Evolutionary conservation across 2,113 vertebrate species (phyloP).

Genomic region (Hemiscyllium ocellatum): DNA sequence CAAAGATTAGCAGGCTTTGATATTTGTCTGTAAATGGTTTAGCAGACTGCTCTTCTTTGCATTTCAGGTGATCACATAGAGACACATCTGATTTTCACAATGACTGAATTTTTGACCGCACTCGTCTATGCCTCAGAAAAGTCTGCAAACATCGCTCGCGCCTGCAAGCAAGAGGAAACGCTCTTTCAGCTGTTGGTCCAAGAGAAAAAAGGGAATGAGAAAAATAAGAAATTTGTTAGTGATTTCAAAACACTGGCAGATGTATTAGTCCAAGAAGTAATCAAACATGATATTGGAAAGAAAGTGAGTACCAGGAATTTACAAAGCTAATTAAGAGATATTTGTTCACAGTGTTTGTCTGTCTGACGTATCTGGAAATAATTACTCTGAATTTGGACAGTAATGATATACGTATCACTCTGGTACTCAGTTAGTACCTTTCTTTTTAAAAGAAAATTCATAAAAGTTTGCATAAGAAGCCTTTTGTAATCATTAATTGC

Average conservation of each 20-base stretch:
- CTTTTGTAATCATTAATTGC: not conserved
- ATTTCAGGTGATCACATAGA: not conserved
- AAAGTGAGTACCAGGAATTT: constrained; percentile 39
- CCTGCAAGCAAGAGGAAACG: constrained; percentile 42
- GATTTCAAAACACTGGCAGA: constrained; percentile 48
- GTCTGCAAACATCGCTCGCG: constrained; percentile 44
- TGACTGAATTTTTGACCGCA: constrained; percentile 41
- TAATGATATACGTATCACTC: not conserved
- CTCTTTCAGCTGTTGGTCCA: constrained; percentile 44
- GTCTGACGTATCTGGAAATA: not conserved
- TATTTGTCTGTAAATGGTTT: not conserved
- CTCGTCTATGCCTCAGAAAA: constrained; percentile 44
- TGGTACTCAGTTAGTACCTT: too few species aligned
- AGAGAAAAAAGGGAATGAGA: constrained; percentile 43
- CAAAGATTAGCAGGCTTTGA: not conserved
- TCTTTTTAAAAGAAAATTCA: not conserved
- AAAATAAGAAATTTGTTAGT: constrained; percentile 43
- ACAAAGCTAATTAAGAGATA: not conserved
- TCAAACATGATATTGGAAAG: constrained; percentile 46
- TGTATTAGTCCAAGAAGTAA: constrained; percentile 45
- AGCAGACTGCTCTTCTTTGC: not conserved
- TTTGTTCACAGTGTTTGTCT: not conserved
- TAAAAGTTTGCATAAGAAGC: not conserved
- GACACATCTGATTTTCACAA: constrained; percentile 23
- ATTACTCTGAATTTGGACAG: not conserved